A percentile compares a stretch with the other conserved stretches of the same genome.
These are phyloP conservation scores for Graphium colonna DNA, from an alignment of 2,888 invertebrate genomes.

Conservation along the genomic window DNA sequence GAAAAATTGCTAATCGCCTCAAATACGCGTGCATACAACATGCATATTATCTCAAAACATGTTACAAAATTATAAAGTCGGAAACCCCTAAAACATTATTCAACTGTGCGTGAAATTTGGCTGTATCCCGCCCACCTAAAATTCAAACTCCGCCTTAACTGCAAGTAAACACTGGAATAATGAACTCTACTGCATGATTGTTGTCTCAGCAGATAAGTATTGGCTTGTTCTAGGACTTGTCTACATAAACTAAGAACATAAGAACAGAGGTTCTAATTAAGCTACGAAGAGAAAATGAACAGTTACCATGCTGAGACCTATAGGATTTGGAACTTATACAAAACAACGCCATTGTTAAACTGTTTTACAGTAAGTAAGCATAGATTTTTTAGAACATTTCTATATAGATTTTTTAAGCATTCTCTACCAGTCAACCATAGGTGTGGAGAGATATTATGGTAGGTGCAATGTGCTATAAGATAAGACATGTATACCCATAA, in stretches of 20 bases:
- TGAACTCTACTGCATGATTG: slow-evolving; percentile 32
- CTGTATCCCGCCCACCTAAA: slow-evolving; percentile 11
- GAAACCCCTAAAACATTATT: not conserved
- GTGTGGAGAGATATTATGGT: too few species aligned
- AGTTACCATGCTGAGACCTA: not conserved
- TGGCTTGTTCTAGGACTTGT: slow-evolving; percentile 19
- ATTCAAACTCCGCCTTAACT: slow-evolving; percentile 26
- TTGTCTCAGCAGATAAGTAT: slow-evolving; percentile 33
- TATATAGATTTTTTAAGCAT: too few species aligned
- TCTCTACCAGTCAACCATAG: too few species aligned
- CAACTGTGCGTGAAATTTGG: slow-evolving; percentile 9
- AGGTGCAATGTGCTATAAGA: too few species aligned
- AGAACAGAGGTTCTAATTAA: slow-evolving; percentile 10
- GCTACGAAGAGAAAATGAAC: slow-evolving; percentile 5
- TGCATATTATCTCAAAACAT: too few species aligned
- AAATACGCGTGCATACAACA: too few species aligned
- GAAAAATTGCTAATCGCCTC: too few species aligned
- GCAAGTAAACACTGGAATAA: slow-evolving; percentile 28
- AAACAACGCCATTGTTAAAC: too few species aligned
- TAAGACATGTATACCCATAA: too few species aligned
- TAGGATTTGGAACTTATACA: slow-evolving; percentile 3
- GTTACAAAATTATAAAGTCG: not conserved
- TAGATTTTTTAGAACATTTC: too few species aligned
- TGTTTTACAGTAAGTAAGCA: too few species aligned
- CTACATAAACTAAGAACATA: slow-evolving; percentile 22